Percentiles rank a stretch among this genome's conserved stretches.
These are phyloP conservation scores for Ceratina japonica DNA, from an alignment of 1,140 invertebrate species.

Conservation along the genomic window DNA sequence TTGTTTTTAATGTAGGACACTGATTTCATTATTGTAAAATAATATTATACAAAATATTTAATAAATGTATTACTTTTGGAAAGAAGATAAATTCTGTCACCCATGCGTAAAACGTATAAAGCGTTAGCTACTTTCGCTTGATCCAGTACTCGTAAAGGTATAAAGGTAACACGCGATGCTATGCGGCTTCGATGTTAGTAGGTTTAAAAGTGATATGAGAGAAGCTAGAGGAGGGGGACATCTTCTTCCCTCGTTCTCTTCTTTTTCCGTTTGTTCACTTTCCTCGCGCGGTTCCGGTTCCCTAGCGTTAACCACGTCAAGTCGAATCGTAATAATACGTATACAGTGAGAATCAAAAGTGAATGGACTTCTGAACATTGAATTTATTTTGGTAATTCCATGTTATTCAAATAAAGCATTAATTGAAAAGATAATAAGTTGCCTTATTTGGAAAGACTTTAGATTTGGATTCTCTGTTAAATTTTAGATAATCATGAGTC, in stretches of 20 bases:
- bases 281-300: constrained; percentile 70
- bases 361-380: too few relatives aligned
- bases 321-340: constrained; percentile 41
- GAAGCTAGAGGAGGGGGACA: constrained; percentile 32
- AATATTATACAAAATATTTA: too few relatives aligned
- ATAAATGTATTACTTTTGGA: too few relatives aligned
- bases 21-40: too few relatives aligned
- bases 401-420: too few relatives aligned
- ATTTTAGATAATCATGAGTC: too few relatives aligned
- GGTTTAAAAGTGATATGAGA: constrained; percentile 44
- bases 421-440: too few relatives aligned
- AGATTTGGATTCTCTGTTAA: too few relatives aligned
- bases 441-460: too few relatives aligned
- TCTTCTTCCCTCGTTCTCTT: constrained; percentile 8
- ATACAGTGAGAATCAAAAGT: constrained; percentile 34
- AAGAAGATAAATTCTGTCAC: too few relatives aligned
- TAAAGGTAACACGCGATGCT: neutral
- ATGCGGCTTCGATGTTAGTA: constrained; percentile 21
- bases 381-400: too few relatives aligned
- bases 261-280: constrained; percentile 66
- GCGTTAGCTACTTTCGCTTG: neutral
- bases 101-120: neutral
- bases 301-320: neutral
- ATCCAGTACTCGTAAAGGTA: neutral
- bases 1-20: too few relatives aligned